Conservation (phyloP, 2,113 vertebrate species). For the Neoarius graeffei region DNA sequence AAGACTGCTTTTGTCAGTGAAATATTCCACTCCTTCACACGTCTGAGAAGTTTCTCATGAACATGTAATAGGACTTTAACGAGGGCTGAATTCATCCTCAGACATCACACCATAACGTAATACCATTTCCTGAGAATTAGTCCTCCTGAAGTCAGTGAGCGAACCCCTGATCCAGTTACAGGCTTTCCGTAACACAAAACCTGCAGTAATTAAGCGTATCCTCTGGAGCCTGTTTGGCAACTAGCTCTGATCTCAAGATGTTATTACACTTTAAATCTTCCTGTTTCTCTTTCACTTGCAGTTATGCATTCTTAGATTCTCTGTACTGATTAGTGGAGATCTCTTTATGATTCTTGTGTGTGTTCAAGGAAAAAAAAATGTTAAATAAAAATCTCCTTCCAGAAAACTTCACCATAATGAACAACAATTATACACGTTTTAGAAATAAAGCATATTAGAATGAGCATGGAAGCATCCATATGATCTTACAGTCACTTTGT, state of each 20-base stretch:
- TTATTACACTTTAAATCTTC: neutral
- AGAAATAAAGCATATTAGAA: neutral
- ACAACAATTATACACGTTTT: neutral
- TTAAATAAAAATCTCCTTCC: neutral
- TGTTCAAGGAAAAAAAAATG: neutral
- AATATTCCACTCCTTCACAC: neutral
- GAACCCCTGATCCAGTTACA: conserved; percentile 53
- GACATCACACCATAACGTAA: conserved; percentile 37
- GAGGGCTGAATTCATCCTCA: conserved; percentile 6
- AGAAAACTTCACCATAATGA: neutral
- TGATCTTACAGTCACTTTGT: conserved; percentile 88
- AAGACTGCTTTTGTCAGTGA: neutral
- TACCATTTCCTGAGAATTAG: conserved; percentile 28
- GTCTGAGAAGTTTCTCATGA: neutral
- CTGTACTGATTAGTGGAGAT: neutral
- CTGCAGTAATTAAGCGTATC: conserved; percentile 51
- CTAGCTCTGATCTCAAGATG: conserved; percentile 15
- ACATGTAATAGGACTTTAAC: conserved; percentile 13
- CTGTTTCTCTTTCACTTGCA: neutral
- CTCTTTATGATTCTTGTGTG: too few species aligned
- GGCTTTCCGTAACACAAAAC: conserved; percentile 46
- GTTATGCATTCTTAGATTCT: neutral
- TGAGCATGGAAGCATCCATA: neutral
- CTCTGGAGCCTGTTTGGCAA: conserved; percentile 27
- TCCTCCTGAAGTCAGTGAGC: conserved; percentile 35